A percentile compares a stretch with the other conserved stretches of the same genome.
These are phyloP conservation scores for Deroplatys truncata DNA, from an alignment of 2,888 invertebrate genomes.

Conservation along the genomic window DNA sequence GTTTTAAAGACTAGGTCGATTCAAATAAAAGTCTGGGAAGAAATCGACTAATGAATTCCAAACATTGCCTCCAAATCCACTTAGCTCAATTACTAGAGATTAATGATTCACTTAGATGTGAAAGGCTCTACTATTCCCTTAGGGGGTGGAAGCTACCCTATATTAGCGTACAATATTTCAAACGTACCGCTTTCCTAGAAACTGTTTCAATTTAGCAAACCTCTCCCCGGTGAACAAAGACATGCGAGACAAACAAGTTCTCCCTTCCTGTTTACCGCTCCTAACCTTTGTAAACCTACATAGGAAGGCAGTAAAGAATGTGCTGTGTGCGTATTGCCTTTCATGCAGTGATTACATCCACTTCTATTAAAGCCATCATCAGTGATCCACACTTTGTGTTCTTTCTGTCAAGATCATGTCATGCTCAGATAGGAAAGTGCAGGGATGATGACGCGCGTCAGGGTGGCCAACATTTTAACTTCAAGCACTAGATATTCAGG, in stretches of 20 bases:
- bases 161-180: not conserved
- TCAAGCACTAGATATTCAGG: too few relatives aligned
- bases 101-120: not conserved
- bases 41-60: not conserved
- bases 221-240: not conserved
- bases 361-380: too few relatives aligned
- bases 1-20: too few relatives aligned
- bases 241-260: not conserved
- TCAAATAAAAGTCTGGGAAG: too few relatives aligned
- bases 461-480: too few relatives aligned
- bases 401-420: too few relatives aligned
- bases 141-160: not conserved
- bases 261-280: not conserved
- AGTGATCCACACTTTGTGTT: too few relatives aligned
- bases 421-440: too few relatives aligned
- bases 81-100: not conserved
- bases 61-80: not conserved
- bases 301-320: too few relatives aligned
- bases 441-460: too few relatives aligned
- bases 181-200: not conserved
- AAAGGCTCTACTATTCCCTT: too few relatives aligned
- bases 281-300: not conserved
- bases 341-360: not conserved
- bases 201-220: not conserved
- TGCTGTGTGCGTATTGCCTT: too few relatives aligned